These are phyloP conservation scores for Paracyclopina nana DNA, from an alignment of 1,140 invertebrate species.

Conservation along the genomic window DNA sequence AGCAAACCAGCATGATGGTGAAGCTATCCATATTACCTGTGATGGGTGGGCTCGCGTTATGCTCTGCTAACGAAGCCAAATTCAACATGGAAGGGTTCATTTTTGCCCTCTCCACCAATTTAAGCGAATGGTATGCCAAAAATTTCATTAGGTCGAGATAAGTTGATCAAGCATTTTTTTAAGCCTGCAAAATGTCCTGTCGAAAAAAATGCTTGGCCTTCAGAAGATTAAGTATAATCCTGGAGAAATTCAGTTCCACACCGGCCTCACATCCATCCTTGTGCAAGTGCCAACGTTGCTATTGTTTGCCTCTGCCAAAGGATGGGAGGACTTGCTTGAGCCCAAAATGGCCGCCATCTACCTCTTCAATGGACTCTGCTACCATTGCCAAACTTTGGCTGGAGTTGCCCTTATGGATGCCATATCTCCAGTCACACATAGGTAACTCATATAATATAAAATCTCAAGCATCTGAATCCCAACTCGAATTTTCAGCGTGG, in stretches of 20 bases:
- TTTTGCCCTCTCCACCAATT: constrained; percentile 55
- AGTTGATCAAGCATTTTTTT: constrained; percentile 12
- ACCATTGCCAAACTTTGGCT: constrained; percentile 68
- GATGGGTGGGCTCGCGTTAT: constrained; percentile 63
- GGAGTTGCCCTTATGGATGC: constrained; percentile 68
- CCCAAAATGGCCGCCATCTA: constrained; percentile 38
- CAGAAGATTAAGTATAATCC: constrained; percentile 33
- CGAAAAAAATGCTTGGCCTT: constrained; percentile 21
- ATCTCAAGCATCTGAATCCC: background rate
- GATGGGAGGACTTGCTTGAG: constrained; percentile 27
- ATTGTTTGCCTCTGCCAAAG: constrained; percentile 41
- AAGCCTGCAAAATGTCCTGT: constrained; percentile 55
- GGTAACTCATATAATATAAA: constrained; percentile 33
- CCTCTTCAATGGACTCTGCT: constrained; percentile 55
- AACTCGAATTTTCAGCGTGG: constrained; percentile 42
- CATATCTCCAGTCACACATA: constrained; percentile 65
- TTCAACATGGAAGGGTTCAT: constrained; percentile 54
- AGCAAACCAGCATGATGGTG: constrained; percentile 50
- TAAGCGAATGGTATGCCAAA: constrained; percentile 48
- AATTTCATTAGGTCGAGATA: constrained; percentile 13
- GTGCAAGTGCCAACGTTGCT: constrained; percentile 53
- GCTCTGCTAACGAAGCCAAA: constrained; percentile 57
- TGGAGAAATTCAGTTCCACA: constrained; percentile 65
- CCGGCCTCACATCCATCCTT: constrained; percentile 52
- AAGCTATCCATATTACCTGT: constrained; percentile 58